Conservation (phyloP, 2,113 vertebrate species). For the Channa argus region DNA sequence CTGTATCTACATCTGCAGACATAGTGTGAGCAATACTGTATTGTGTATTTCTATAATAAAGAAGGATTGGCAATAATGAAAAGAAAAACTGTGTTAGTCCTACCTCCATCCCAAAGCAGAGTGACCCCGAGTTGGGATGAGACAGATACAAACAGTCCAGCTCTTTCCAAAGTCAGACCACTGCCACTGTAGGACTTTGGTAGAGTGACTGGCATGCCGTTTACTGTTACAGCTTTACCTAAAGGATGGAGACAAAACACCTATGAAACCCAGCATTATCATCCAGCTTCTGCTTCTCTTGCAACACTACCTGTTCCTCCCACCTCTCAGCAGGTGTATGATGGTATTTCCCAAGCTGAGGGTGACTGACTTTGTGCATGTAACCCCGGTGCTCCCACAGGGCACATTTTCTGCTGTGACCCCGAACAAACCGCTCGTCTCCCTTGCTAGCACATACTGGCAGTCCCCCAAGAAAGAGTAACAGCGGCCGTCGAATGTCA, state of each 20-base stretch:
- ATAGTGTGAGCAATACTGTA: neutral
- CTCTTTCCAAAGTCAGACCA: conserved; percentile 82
- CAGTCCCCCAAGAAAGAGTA: conserved; percentile 93
- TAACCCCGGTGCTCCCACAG: conserved; percentile 88
- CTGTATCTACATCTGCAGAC: neutral
- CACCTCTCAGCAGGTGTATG: conserved; percentile 91
- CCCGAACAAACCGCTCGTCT: conserved; percentile 83
- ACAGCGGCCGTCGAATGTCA: conserved; percentile 89
- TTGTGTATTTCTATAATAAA: neutral
- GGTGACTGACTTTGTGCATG: conserved; percentile 91
- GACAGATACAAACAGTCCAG: conserved; percentile 88
- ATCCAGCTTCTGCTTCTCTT: neutral
- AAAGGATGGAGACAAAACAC: conserved; percentile 10
- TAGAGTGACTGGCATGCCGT: conserved; percentile 84
- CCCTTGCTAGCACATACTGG: conserved; percentile 89
- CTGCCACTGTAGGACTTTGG: conserved; percentile 89
- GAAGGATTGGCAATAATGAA: neutral
- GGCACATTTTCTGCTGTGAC: conserved; percentile 90
- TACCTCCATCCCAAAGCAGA: conserved; percentile 91
- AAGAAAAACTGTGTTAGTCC: neutral
- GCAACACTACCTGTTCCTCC: accelerated
- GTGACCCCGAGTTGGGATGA: conserved; percentile 85
- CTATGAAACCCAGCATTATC: neutral
- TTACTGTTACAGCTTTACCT: conserved; percentile 91
- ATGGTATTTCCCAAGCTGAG: conserved; percentile 85